Evolutionary conservation across 2,797 vertebrate species (phyloP).

Genomic region (Nyctalus aviator): DNA sequence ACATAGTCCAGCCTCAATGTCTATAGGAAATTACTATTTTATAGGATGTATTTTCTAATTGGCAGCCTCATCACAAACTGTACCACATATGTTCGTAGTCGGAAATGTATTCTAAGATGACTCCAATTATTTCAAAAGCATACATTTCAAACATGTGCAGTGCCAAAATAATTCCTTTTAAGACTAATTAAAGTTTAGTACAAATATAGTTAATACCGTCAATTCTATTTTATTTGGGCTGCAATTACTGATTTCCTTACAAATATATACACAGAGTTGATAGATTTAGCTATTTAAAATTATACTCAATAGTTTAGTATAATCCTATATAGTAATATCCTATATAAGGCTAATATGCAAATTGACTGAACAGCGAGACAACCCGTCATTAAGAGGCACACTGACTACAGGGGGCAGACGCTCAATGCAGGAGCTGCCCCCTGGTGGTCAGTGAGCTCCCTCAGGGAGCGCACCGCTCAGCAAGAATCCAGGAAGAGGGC

Average conservation of each 20-base stretch:
- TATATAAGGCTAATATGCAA: no score
- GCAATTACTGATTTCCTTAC: conserved; percentile 7
- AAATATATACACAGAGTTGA: background rate
- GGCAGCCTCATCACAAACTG: background rate
- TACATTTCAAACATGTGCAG: conserved; percentile 55
- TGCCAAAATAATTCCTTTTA: conserved; percentile 50
- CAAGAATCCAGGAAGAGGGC: no score
- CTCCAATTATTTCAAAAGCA: conserved; percentile 56
- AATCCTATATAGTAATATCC: background rate
- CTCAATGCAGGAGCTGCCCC: no score
- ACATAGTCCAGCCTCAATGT: conserved; percentile 60
- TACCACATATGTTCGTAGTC: background rate
- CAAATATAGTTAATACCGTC: conserved; percentile 6
- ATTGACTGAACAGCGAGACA: no score
- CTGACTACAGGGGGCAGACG: no score
- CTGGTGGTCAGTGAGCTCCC: no score
- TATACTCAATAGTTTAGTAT: background rate
- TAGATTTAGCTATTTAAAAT: conserved; percentile 48
- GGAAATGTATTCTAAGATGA: conserved; percentile 39
- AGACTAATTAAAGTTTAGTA: conserved; percentile 45
- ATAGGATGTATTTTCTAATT: conserved; percentile 37
- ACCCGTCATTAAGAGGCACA: rapidly evolving
- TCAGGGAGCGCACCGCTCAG: no score
- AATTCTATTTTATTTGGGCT: background rate
- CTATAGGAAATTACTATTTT: conserved; percentile 62